Percentiles rank a stretch among this genome's conserved stretches.
These are phyloP conservation scores for Coilia nasus DNA, from an alignment of 2,797 vertebrate species.

Conservation along the genomic window DNA sequence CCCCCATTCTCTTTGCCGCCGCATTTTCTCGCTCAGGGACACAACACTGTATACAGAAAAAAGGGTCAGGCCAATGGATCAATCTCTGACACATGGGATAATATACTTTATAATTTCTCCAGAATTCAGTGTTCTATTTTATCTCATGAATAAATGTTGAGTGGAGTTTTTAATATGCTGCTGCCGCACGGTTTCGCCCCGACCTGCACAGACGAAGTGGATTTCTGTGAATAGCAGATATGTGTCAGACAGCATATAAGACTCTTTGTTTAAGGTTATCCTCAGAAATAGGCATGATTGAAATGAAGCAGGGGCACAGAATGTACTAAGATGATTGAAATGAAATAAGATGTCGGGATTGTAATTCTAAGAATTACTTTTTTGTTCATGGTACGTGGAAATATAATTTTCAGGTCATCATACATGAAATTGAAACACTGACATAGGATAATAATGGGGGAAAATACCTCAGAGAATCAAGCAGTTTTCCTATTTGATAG, in stretches of 20 bases:
- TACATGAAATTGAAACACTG: neutral
- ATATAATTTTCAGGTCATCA: no score
- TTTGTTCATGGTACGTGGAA: no score
- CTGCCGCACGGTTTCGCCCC: neutral
- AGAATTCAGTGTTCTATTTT: neutral
- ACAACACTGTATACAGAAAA: neutral
- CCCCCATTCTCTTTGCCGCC: neutral
- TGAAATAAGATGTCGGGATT: no score
- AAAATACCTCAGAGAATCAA: neutral
- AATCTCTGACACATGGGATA: neutral
- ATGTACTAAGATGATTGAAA: no score
- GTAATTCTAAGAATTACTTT: no score
- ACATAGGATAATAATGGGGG: neutral
- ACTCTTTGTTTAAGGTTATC: neutral
- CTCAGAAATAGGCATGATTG: neutral
- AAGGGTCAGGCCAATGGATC: neutral
- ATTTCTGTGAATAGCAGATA: neutral
- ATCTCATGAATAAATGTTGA: neutral
- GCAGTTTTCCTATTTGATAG: neutral
- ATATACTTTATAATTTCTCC: neutral
- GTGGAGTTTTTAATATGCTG: neutral
- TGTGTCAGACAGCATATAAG: neutral
- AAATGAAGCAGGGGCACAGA: neutral
- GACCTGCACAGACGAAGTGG: neutral
- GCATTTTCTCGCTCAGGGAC: neutral